Evolutionary conservation across 2,797 vertebrate species (phyloP), one percentile per base, ranked within the genome.

Genomic region (Holocentrus rufus): DNA sequence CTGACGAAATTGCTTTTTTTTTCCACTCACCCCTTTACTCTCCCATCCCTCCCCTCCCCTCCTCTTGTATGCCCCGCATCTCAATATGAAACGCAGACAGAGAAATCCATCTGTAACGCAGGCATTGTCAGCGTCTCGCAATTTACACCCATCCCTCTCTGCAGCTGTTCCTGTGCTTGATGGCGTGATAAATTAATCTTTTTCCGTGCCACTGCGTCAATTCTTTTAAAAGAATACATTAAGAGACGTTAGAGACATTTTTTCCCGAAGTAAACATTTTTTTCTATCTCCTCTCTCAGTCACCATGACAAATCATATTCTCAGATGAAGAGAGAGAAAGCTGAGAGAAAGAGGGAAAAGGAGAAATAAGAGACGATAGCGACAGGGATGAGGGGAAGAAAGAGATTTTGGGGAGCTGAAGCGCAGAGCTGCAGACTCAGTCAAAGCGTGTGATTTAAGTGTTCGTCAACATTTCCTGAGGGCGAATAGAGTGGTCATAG

Each of bases 161-260:
- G 90, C 92, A 90, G 91, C 92, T 90, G 90, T 94, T 94, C 93
- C 92, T 93, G 92, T 95, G 94, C 93, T 93, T 94, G 93, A 94
- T 94, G 93, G 92, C 91, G 92, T 95, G 94, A 95, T 94, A 94
- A 95, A 94, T 94, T 93, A 94, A 95, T 94, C 88, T 94, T 94
- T 94, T 94, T 94, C 93, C 88, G 64, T 92, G 92, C 93, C 93
- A 92, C 90, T 93, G 93, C 93, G 82, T 93, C 93, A 81, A 93
- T 93, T 94, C 92, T 93, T 94, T 94, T 94, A 93, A 93, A 93
- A 93, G 93, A 94, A 94, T 93, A 93, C 93, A 94, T 94, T 94
- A 94, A 92, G 90, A 92, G 91, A 87, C 83, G 87, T 93, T 90
- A 88, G 90, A 90, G 86, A 89, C 82, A 74, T 74, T 81, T 89